Conservation (phyloP, 2,113 vertebrate genomes). For the Rhabdornis inornatus region DNA sequence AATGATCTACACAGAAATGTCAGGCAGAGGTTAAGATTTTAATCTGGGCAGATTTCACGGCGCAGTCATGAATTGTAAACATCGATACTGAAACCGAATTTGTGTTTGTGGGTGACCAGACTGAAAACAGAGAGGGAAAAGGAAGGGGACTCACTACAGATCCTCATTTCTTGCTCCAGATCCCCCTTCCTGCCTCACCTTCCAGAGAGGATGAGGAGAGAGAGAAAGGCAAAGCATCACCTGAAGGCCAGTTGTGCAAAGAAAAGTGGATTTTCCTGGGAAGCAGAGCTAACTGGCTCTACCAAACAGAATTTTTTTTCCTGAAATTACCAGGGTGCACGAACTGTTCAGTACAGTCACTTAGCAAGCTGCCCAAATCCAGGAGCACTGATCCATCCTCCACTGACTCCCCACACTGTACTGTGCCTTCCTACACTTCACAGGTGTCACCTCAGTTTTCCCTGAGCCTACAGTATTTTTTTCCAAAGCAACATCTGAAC, state of each 20-base stretch:
- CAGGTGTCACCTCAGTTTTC: not conserved
- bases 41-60: slow-evolving; percentile 18
- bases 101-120: not conserved
- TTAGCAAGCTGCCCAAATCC: not conserved
- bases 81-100: not conserved
- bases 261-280: accelerated
- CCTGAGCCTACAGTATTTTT: not conserved
- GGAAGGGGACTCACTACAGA: not conserved
- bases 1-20: slow-evolving; percentile 39
- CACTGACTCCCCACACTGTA: accelerated
- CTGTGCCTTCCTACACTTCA: accelerated
- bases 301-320: not conserved
- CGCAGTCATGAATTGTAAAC: not conserved
- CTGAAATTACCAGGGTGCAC: not conserved
- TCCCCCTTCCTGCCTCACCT: not conserved
- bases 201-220: not conserved
- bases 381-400: not conserved
- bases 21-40: slow-evolving; percentile 58
- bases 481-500: not conserved
- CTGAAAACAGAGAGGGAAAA: not conserved
- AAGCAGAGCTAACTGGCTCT: not conserved
- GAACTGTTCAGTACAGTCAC: not conserved
- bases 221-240: not conserved
- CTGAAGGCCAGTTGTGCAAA: not conserved
- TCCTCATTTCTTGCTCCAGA: not conserved